Base-by-base conservation (phyloP, 1,140 invertebrate species). In the Drosophila serrata region DNA sequence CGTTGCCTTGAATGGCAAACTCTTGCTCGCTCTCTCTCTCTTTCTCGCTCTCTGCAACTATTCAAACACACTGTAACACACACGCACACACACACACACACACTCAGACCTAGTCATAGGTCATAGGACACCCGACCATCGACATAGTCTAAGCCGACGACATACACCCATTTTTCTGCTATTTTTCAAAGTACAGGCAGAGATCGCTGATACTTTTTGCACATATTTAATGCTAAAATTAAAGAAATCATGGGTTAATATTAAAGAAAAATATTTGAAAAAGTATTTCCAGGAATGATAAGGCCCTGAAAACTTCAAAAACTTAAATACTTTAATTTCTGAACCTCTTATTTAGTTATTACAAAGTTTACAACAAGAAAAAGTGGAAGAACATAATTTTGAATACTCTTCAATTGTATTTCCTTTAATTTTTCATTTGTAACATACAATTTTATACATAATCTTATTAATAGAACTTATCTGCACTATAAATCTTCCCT, bases 1-100 rank as follows among this genome's bases (percentile, higher is more conserved):
- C 76, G 59, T 79, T 79, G 76, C 76, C 75, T 79, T 79, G 75
- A 79, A 79, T 78, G 59, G 55, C 55, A 72, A 69, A 65, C 60
- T 39, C 46, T 15, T 57, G 33, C 27, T 15, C 48, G 6, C 17
- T 33, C 17, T 22, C 31, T 12, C 17, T 33, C 17, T 22, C 31
- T 22, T 8, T 53, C 17, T 22, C 0, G 13, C 17, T 35, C 31
- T 19, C 31, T 22, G 45, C 37, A 49, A 51, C 61, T 53, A 68
- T 56, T 67, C 60, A 59, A 31, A 63, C 35, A 35, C 51, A 63
- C 60, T 27, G 1, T 15, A 19, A 49, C 35, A 65, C 35, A 63
- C 40, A 63, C 39, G 42, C 42, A 70, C 24, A 24, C 24, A 56
- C 29, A 51, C 35, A 63, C 40, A 63, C 39, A 46, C 37, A 64